Evolutionary conservation across 2,888 invertebrate genomes (phyloP).

Genomic region (Eurytoma californica): DNA sequence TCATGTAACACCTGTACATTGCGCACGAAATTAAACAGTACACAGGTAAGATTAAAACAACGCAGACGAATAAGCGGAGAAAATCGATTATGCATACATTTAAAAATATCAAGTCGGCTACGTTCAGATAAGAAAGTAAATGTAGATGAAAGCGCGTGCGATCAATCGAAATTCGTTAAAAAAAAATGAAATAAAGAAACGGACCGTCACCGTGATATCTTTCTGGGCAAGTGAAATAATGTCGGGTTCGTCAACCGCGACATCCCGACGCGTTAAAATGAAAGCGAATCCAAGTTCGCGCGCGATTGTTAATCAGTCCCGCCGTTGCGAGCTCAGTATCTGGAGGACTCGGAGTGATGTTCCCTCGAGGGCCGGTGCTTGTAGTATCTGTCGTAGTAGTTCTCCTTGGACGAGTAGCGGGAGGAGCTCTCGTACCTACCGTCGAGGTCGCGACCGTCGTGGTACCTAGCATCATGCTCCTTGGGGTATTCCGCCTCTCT

Average conservation of each 20-base stretch:
- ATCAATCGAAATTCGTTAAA: no score
- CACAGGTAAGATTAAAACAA: slow-evolving; percentile 37
- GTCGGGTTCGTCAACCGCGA: no score
- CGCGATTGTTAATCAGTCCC: background rate
- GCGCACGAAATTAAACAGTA: slow-evolving; percentile 5
- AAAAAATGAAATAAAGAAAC: slow-evolving; percentile 5
- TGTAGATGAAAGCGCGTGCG: no score
- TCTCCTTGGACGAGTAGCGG: slow-evolving; percentile 67
- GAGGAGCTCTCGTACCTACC: slow-evolving; percentile 60
- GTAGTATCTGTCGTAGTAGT: slow-evolving; percentile 73
- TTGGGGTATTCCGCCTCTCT: slow-evolving; percentile 60
- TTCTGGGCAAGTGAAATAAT: no score
- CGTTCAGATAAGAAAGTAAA: no score
- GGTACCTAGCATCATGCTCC: slow-evolving; percentile 64
- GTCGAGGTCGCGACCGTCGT: slow-evolving; percentile 64
- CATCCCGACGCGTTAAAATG: no score
- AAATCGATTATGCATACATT: slow-evolving; percentile 33
- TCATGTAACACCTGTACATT: slow-evolving; percentile 7
- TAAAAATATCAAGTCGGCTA: slow-evolving; percentile 12
- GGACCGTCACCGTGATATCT: background rate
- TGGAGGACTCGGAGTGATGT: slow-evolving; percentile 70
- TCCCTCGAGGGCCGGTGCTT: slow-evolving; percentile 72
- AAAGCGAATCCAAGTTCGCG: no score
- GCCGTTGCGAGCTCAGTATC: slow-evolving; percentile 65
- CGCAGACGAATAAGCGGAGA: background rate